Evolutionary conservation across 2,888 invertebrate genomes (phyloP).

Genomic region (Pterobdella sp.): DNA sequence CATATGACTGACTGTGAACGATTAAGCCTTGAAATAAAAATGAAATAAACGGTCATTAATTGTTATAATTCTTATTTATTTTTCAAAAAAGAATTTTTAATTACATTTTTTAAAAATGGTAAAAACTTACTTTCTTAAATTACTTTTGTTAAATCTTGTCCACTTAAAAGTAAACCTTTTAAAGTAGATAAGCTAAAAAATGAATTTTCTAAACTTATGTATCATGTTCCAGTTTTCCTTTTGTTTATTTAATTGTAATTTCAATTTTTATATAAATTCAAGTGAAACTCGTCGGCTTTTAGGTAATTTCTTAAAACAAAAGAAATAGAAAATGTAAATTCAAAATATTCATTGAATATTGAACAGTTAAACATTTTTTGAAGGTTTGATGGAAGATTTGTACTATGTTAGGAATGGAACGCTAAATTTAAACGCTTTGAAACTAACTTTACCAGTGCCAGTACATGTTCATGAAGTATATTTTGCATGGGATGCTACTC

Average conservation of each 20-base stretch:
- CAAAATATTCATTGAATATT: neutral
- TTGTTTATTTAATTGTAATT: neutral
- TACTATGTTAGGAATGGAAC: slow-evolving; percentile 22
- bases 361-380: neutral
- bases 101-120: too few species aligned
- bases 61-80: too few species aligned
- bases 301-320: slow-evolving; percentile 1
- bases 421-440: neutral
- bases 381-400: slow-evolving; percentile 17
- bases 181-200: too few species aligned
- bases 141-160: too few species aligned
- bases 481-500: slow-evolving; percentile 25
- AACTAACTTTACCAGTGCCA: neutral
- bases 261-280: slow-evolving; percentile 8
- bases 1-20: too few species aligned
- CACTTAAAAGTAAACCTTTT: too few species aligned
- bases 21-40: too few species aligned
- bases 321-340: neutral
- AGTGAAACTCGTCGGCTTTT: neutral
- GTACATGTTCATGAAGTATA: slow-evolving; percentile 13
- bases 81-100: too few species aligned
- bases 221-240: neutral
- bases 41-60: too few species aligned
- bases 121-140: too few species aligned
- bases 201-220: neutral